Conservation (phyloP, 2,113 vertebrate genomes). For the Saccopteryx leptura region DNA sequence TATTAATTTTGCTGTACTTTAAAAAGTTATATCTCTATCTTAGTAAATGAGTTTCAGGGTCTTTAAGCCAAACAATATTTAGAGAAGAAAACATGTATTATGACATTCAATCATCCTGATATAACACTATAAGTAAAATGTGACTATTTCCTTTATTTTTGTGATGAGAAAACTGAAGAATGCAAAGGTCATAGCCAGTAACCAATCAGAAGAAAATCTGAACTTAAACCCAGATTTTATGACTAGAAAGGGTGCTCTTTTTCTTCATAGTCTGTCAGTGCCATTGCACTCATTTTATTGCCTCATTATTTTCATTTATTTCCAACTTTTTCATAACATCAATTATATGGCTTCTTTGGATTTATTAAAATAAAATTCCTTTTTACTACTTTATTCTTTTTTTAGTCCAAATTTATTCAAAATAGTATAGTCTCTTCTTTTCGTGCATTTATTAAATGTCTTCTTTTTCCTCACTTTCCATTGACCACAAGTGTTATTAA, state of each 20-base stretch:
- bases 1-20: neutral
- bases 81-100: neutral
- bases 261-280: neutral
- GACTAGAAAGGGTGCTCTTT: neutral
- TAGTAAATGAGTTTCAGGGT: neutral
- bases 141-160: neutral
- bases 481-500: neutral
- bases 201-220: neutral
- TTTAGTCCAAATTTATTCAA: neutral
- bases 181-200: neutral
- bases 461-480: neutral
- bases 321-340: neutral
- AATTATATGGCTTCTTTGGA: neutral
- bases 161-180: neutral
- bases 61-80: neutral
- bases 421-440: neutral
- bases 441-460: neutral
- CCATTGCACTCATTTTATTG: neutral
- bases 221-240: neutral
- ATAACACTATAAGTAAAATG: slow-evolving; percentile 2
- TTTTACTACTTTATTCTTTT: neutral
- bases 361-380: neutral
- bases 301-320: neutral
- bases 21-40: neutral
- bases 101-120: neutral